phyloP scores from a whole-genome alignment of 2,113 vertebrate species.

The Fulica atra region DNA sequence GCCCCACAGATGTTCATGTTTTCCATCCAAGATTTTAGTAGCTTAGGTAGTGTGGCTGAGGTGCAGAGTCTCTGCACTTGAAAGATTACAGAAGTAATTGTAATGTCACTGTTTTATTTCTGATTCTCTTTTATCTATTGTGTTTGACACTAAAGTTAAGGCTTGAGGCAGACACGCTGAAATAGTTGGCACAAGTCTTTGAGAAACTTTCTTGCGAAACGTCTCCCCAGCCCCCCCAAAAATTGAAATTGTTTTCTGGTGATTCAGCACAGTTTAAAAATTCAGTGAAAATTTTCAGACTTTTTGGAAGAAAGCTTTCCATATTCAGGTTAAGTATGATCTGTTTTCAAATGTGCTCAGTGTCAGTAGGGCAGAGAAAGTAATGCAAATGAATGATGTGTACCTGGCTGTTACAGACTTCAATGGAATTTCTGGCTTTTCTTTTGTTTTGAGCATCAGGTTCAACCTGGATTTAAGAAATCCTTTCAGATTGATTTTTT shows the following conservation, averaged over 20 bases:
- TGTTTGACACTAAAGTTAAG: neutral
- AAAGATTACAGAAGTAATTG: slow-evolving; percentile 3
- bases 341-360: neutral
- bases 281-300: neutral
- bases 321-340: neutral
- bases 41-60: neutral
- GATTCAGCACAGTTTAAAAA: neutral
- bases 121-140: neutral
- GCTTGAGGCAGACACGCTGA: neutral
- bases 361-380: neutral
- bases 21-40: neutral
- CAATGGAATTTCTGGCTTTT: neutral
- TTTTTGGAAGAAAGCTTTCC: neutral
- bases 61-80: neutral
- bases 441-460: neutral
- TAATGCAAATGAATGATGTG: too few relatives aligned
- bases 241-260: neutral
- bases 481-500: too few relatives aligned
- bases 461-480: neutral
- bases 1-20: neutral
- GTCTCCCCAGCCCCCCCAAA: neutral
- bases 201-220: neutral
- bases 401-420: neutral
- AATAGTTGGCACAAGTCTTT: neutral
- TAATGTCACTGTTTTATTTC: neutral